Evolutionary conservation across 2,113 vertebrate species (phyloP).

Genomic region (Leptobrachium ailaonicum): DNA sequence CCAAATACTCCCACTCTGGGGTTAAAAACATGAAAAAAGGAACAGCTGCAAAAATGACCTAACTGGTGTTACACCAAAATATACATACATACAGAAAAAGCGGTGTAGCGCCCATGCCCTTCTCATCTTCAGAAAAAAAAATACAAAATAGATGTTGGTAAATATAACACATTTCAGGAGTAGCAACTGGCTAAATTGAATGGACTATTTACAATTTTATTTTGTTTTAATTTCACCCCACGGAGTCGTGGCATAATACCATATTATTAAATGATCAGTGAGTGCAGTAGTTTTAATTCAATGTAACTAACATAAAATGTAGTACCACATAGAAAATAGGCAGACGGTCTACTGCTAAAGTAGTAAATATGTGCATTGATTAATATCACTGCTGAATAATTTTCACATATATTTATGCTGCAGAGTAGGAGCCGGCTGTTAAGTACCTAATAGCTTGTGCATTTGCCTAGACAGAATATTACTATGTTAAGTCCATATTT

Average conservation of each 20-base stretch:
- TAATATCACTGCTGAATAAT: slow-evolving; percentile 6
- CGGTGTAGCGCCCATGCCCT: no score
- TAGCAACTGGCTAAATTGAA: no score
- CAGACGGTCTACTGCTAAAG: not conserved
- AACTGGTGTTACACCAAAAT: no score
- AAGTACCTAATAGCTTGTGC: slow-evolving; percentile 28
- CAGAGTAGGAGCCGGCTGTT: slow-evolving; percentile 31
- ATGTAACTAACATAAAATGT: not conserved
- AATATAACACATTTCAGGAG: no score
- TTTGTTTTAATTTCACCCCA: no score
- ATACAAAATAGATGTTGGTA: no score
- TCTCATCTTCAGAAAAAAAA: no score
- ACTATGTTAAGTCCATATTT: slow-evolving; percentile 14
- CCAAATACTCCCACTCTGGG: no score
- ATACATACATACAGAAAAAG: no score
- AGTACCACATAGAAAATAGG: not conserved
- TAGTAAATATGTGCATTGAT: slow-evolving; percentile 17
- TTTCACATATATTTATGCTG: slow-evolving; percentile 20
- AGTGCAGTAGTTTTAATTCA: not conserved
- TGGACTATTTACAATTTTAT: no score
- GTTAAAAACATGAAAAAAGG: no score
- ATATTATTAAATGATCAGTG: not conserved
- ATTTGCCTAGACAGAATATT: slow-evolving; percentile 33
- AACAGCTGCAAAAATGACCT: no score
- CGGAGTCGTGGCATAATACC: not conserved